Evolutionary conservation across 2,797 vertebrate species (phyloP).

Genomic region (Sylvia borin): DNA sequence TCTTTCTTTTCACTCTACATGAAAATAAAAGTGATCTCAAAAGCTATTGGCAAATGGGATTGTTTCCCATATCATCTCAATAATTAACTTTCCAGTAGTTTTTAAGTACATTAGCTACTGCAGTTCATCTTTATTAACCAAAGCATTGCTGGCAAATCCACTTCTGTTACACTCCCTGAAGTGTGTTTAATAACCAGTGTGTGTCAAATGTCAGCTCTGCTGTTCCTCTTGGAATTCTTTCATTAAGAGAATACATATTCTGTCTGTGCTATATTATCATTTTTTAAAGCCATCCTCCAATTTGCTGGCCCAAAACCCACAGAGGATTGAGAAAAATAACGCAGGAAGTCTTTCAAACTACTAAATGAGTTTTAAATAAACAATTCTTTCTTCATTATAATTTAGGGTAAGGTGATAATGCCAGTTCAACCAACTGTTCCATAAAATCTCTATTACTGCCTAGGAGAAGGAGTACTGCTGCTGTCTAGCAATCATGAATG

Average conservation of each 20-base stretch:
- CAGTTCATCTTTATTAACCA: background rate
- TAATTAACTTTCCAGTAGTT: slow-evolving; percentile 42
- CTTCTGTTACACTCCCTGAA: background rate
- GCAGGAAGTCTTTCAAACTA: background rate
- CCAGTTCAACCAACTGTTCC: background rate
- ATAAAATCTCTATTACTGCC: background rate
- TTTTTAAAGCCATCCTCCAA: background rate
- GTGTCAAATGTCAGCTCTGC: background rate
- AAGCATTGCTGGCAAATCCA: background rate
- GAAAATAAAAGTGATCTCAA: background rate
- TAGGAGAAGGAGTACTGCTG: background rate
- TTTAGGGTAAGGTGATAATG: background rate
- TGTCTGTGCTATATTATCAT: background rate
- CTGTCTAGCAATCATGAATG: background rate
- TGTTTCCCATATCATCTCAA: background rate
- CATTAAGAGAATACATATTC: background rate
- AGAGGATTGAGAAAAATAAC: background rate
- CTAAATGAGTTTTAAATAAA: background rate
- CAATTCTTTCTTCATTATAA: background rate
- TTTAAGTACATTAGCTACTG: background rate
- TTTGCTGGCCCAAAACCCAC: background rate
- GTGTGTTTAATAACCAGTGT: background rate
- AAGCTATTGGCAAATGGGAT: background rate
- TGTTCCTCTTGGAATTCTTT: background rate
- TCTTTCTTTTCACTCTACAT: background rate